These are phyloP conservation scores for Acromyrmex echinatior DNA, from an alignment of 1,140 invertebrate species.

Conservation along the genomic window DNA sequence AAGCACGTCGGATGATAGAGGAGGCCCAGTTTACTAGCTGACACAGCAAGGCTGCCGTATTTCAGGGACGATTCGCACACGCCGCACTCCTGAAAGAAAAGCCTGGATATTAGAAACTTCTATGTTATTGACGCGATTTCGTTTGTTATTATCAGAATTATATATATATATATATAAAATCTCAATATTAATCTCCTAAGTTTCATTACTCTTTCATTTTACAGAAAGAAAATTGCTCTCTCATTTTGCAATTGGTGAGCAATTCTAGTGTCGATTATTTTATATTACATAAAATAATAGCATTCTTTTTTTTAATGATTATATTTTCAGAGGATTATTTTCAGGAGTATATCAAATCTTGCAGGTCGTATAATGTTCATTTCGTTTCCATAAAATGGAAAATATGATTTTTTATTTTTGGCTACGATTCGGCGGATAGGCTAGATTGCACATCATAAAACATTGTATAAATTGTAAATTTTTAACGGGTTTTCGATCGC, in stretches of 20 bases:
- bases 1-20: slow-evolving; percentile 97
- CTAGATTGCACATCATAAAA: too few species aligned
- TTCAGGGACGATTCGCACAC: slow-evolving; percentile 89
- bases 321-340: too few species aligned
- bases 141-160: background rate
- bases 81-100: slow-evolving; percentile 87
- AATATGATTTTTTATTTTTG: too few species aligned
- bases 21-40: slow-evolving; percentile 91
- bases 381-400: too few species aligned
- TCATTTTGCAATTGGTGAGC: background rate
- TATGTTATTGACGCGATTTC: background rate
- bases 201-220: background rate
- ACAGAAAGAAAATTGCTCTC: background rate
- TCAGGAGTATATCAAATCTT: too few species aligned
- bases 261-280: background rate
- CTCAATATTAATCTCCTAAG: background rate
- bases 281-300: background rate
- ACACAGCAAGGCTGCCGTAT: slow-evolving; percentile 90
- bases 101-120: slow-evolving; percentile 7
- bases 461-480: too few species aligned
- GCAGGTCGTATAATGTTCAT: too few species aligned
- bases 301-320: too few species aligned
- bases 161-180: background rate
- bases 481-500: too few species aligned
- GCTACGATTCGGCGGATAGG: too few species aligned